Evolutionary conservation across 2,888 invertebrate species (phyloP), one percentile per base, ranked within the genome.

Genomic region (Euproctis similis): DNA sequence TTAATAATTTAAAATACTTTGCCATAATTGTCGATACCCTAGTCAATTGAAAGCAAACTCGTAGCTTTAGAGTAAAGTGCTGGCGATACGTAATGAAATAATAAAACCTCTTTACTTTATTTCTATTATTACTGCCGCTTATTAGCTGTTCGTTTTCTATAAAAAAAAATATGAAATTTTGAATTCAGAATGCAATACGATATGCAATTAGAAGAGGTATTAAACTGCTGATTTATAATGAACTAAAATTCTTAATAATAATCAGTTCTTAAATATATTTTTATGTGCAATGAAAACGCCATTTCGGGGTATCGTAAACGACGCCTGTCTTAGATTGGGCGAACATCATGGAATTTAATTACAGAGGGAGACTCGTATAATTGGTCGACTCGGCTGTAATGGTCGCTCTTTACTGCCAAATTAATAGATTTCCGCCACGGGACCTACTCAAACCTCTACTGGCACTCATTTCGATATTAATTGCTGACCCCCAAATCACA

Each of bases 331-430:
- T 70, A 74, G 71, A 77, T 73, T 71, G 74, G n/a, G 76, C 54
- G 75, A 72, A 71, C 71, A 73, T 71, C 75, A 75, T 72, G 71
- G 71, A 76, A 71, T 81, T 82, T 81, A 80, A 81, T 82, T 80
- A 74, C 70, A 53, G 58, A 59, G 72, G 76, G 77, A 64, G 75
- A 63, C 60, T 57, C 65, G 60, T 74, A 77, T 80, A 75, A 82
- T 78, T 78, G 77, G 76, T n/a, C 70, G 73, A 74, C 57, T 75
- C 68, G 73, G 58, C 68, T 64, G 66, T 70, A 74, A 77, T 65
- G 70, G 69, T 61, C 56, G 50, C 65, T 59, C 59, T 81, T 80
- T 75, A 80, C 65, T 59, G 67, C 59, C 62, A 73, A 76, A 81
- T 81, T 80, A 80, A 80, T 81, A 78, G 75, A 76, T 80, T 71